Percentiles rank a stretch among this genome's conserved stretches.
Evolutionary conservation across 23 tunicate species (phyloP).

Genomic region (Aplidium turbinatum): DNA sequence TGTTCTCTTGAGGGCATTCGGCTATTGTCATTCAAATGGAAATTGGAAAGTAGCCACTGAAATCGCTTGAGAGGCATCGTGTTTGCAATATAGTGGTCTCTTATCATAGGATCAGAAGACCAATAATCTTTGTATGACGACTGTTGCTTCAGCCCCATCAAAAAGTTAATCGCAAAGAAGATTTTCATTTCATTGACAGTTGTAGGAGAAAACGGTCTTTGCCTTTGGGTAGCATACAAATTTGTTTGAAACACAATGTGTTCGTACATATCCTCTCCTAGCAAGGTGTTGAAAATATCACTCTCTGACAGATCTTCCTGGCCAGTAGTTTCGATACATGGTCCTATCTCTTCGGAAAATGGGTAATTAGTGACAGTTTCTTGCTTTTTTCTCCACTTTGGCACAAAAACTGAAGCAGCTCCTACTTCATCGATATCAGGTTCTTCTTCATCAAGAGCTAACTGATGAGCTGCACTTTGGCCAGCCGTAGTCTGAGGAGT

Average conservation of each 20-base stretch:
- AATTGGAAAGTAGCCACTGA: constrained; percentile 19
- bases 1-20: too few relatives aligned
- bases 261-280: constrained; percentile 13
- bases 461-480: too few relatives aligned
- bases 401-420: not conserved
- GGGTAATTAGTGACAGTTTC: not conserved
- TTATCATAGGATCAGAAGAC: constrained; percentile 23
- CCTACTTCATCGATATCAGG: not conserved
- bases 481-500: too few relatives aligned
- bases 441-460: too few relatives aligned
- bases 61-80: constrained; percentile 19
- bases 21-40: too few relatives aligned
- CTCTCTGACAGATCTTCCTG: not conserved
- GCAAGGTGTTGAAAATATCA: not conserved
- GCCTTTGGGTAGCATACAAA: constrained; percentile 12
- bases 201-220: constrained; percentile 14
- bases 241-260: constrained; percentile 16
- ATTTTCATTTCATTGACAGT: constrained; percentile 3
- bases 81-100: constrained; percentile 12
- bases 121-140: constrained; percentile 33
- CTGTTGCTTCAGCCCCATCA: constrained; percentile 15
- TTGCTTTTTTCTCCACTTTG: constrained; percentile 4
- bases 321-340: not conserved
- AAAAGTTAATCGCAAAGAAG: constrained; percentile 5
- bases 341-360: not conserved